Evolutionary conservation across 2,113 vertebrate species (phyloP).

Genomic region (Aegithalos caudatus): DNA sequence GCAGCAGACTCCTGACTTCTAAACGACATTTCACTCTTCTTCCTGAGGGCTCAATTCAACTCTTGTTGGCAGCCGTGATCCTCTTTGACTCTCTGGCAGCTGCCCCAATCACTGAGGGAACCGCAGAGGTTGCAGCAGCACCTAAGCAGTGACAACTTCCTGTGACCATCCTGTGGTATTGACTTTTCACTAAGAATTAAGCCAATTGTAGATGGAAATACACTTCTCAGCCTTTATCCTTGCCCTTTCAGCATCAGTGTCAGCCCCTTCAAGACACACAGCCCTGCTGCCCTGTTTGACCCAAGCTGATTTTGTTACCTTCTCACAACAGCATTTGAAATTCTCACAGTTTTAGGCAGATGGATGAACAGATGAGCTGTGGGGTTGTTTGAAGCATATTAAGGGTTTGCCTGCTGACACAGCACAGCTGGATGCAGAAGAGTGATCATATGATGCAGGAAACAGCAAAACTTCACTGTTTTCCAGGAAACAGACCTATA

Average conservation of each 20-base stretch:
- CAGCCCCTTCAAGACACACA: neutral
- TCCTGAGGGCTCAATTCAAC: neutral
- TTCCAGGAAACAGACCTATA: neutral
- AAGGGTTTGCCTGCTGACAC: neutral
- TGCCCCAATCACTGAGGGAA: neutral
- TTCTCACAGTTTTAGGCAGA: neutral
- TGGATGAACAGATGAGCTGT: neutral
- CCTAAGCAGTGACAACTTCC: neutral
- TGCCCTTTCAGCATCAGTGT: neutral
- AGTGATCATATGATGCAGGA: neutral
- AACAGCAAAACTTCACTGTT: neutral
- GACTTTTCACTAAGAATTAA: neutral
- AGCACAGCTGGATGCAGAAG: neutral
- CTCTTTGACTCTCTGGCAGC: neutral
- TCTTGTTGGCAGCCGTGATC: neutral
- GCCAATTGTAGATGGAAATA: rapidly evolving
- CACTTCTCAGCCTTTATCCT: neutral
- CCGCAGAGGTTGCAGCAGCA: neutral
- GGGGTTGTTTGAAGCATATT: neutral
- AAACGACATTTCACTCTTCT: neutral
- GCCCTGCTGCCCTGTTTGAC: neutral
- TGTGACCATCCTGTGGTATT: neutral
- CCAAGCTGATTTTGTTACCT: neutral
- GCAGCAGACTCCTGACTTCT: neutral
- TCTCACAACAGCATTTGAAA: neutral